Conservation (phyloP, 2,113 vertebrate genomes). For the Cairina moschata region DNA sequence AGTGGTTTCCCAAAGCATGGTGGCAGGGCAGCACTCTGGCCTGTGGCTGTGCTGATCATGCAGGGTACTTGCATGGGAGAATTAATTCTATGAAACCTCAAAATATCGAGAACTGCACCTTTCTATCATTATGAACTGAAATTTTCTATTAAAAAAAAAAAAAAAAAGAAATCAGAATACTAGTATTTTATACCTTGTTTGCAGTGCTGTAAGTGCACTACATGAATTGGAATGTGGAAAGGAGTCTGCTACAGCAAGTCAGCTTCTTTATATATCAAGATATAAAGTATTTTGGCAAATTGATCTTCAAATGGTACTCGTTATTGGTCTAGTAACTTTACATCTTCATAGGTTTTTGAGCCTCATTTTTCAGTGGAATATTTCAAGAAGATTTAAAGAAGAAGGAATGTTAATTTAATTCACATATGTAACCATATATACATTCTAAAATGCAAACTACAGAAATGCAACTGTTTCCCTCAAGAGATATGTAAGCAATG, state of each 20-base stretch:
- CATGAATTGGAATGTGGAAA: neutral
- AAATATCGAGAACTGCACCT: neutral
- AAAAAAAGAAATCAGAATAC: neutral
- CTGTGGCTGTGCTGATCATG: neutral
- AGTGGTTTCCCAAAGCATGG: neutral
- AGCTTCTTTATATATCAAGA: neutral
- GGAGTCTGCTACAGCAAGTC: neutral
- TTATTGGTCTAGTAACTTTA: neutral
- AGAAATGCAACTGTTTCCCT: neutral
- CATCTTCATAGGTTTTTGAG: neutral
- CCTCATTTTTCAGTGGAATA: neutral
- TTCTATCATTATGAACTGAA: neutral
- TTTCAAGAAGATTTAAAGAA: neutral
- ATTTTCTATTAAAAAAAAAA: neutral
- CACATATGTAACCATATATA: rapidly evolving
- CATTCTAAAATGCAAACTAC: neutral
- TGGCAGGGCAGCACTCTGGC: rapidly evolving
- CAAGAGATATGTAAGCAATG: neutral
- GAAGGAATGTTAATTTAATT: neutral
- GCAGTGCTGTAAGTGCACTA: neutral
- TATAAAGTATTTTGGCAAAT: neutral
- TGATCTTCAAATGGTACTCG: neutral
- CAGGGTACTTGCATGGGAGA: neutral
- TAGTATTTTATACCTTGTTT: neutral
- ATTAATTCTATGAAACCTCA: neutral